These are phyloP conservation scores for Hedychridium roseum DNA, from an alignment of 2,888 invertebrate genomes.

Conservation along the genomic window DNA sequence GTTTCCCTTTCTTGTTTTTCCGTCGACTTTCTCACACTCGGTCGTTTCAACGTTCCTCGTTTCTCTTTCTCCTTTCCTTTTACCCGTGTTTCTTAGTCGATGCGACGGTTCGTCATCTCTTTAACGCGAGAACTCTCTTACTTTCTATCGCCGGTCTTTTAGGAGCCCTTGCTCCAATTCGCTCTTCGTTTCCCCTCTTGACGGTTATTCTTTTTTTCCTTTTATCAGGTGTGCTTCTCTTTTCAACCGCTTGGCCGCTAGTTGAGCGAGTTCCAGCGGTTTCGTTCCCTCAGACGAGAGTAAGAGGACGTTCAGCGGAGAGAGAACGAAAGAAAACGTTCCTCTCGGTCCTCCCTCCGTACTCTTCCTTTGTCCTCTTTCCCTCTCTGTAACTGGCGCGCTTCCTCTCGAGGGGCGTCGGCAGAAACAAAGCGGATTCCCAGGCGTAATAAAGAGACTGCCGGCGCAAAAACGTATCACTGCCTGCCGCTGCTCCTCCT, in stretches of 20 bases:
- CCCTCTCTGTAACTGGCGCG: slow-evolving; percentile 3
- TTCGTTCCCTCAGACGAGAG: background rate
- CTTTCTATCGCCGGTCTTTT: too few relatives aligned
- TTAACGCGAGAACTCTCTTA: too few relatives aligned
- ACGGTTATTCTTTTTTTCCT: slow-evolving; percentile 17
- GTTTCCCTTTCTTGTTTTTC: too few relatives aligned
- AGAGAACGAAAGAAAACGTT: slow-evolving; percentile 1
- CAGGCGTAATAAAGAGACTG: slow-evolving; percentile 56
- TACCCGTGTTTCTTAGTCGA: too few relatives aligned
- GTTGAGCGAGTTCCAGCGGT: slow-evolving; percentile 8
- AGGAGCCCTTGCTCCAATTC: too few relatives aligned
- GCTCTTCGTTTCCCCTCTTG: too few relatives aligned
- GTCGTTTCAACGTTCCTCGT: too few relatives aligned
- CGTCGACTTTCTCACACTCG: too few relatives aligned
- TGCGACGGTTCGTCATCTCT: too few relatives aligned
- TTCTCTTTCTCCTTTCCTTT: too few relatives aligned
- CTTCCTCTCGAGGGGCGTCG: slow-evolving; percentile 33
- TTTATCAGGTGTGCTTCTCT: slow-evolving; percentile 22
- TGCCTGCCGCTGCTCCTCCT: background rate
- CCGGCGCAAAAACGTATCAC: slow-evolving; percentile 42
- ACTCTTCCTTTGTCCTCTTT: slow-evolving; percentile 5
- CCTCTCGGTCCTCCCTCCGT: background rate
- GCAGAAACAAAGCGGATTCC: slow-evolving; percentile 58
- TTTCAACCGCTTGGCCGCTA: slow-evolving; percentile 12
- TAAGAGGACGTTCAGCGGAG: background rate